A percentile compares a stretch with the other conserved stretches of the same genome.
phyloP scores from a whole-genome alignment of 2,113 vertebrate genomes.

The Trematomus loennbergii region DNA sequence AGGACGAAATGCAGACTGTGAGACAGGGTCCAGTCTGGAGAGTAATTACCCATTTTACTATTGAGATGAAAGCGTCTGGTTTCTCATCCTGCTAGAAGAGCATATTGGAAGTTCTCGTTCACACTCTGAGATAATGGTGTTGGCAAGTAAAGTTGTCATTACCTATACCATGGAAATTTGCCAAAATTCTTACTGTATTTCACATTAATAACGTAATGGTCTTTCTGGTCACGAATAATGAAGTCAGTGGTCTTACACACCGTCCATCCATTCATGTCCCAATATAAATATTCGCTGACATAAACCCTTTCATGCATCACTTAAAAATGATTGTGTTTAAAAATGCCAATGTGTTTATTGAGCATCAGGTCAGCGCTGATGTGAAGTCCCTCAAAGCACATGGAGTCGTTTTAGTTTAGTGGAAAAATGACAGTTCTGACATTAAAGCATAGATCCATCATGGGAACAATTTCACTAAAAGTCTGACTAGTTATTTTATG shows the following conservation, averaged over 20 bases:
- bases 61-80: constrained; percentile 57
- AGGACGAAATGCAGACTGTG: constrained; percentile 66
- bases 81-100: constrained; percentile 38
- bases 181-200: constrained; percentile 35
- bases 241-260: constrained; percentile 48
- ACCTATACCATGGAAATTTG: constrained; percentile 54
- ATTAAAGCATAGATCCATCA: constrained; percentile 76
- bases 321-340: constrained; percentile 63
- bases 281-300: constrained; percentile 70
- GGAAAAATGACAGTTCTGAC: constrained; percentile 75
- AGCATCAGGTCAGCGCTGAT: constrained; percentile 34
- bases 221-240: constrained; percentile 58
- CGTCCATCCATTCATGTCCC: constrained; percentile 31
- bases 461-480: constrained; percentile 80
- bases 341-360: constrained; percentile 65
- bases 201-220: constrained; percentile 40
- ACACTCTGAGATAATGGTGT: constrained; percentile 47
- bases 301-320: constrained; percentile 38
- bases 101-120: constrained; percentile 39
- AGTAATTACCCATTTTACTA: constrained; percentile 64
- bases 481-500: constrained; percentile 70
- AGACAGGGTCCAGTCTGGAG: constrained; percentile 42
- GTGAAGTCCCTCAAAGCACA: constrained; percentile 37
- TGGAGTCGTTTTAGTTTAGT: constrained; percentile 55
- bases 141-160: constrained; percentile 53